Conservation (phyloP, 1,140 invertebrate species). For the Saccostrea cuccullata region DNA sequence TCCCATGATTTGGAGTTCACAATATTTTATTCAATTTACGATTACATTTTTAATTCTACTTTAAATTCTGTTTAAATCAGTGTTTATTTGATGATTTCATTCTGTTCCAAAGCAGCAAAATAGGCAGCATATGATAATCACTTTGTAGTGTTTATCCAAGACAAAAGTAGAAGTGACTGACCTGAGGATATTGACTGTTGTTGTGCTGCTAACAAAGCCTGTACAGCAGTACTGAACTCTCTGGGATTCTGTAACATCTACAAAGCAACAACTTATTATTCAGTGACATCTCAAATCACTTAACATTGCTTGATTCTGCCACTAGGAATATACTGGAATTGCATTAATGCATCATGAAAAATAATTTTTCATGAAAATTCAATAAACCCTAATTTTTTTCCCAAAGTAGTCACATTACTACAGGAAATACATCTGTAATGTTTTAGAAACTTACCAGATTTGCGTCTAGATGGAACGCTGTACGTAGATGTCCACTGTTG, state of each 20-base stretch:
- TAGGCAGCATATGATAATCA: too few species aligned
- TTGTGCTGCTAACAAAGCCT: constrained; percentile 94
- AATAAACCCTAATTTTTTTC: neutral
- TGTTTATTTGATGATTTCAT: too few species aligned
- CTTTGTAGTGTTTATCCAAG: neutral
- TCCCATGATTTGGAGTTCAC: too few species aligned
- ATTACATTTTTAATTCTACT: too few species aligned
- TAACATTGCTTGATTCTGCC: too few species aligned
- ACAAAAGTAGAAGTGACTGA: constrained; percentile 50
- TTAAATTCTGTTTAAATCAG: too few species aligned
- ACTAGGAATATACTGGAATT: neutral
- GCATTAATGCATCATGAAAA: neutral
- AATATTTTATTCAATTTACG: too few species aligned
- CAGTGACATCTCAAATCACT: too few species aligned
- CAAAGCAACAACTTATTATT: constrained; percentile 33
- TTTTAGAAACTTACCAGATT: constrained; percentile 84
- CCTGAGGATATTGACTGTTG: constrained; percentile 91
- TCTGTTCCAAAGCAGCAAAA: too few species aligned
- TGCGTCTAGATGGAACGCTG: constrained; percentile 98
- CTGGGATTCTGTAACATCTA: constrained; percentile 96
- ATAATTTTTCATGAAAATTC: neutral
- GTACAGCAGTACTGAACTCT: constrained; percentile 95
- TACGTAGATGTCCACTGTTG: constrained; percentile 96
- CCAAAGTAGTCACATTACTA: neutral
- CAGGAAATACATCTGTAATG: neutral